Evolutionary conservation across 1,140 invertebrate species (phyloP), one percentile per base, ranked within the genome.

Genomic region (Subanguina moxae): DNA sequence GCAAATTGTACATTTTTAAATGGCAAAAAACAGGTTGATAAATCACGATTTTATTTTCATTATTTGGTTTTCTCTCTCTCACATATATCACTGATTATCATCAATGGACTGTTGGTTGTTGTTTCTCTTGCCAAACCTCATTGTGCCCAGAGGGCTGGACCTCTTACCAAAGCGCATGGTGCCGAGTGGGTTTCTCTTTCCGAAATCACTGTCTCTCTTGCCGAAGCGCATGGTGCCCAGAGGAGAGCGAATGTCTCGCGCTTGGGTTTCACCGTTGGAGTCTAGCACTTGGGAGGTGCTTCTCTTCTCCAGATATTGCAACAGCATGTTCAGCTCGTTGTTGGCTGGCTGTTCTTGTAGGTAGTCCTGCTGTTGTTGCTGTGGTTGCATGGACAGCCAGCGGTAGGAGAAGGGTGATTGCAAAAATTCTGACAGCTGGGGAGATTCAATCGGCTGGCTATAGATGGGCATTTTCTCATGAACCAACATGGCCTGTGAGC

Each of bases 111-210:
- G 11, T n/a, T n/a, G 43, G 43, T 13, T 45, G 11, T n/a, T 52
- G 48, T 15, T 15, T 38, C 77, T 68, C 57, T 78, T 78, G 25
- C 78, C 80, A 45, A 80, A 80, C 57, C 80, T 66, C 78, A 80
- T 80, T 17, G 80, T 82, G 42, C 78, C 80, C 11, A 80, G 65
- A 15, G 80, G 70, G 71, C 52, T 74, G 64, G 21, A 71, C 23
- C 76, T 68, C 46, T 78, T 78, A 19, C 78, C 80, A 43, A 80
- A 80, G 56, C 80, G 70, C 78, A 80, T 80, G n/a, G 80, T 82
- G 43, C 78, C 78, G 13, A 80, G 70, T 19, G 80, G 70, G 21
- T 65, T 64, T 25, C 48, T 52, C 11, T 38, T 38, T 3, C 28
- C 76, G 71, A 59, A 73, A 59, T 23, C 74, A 64, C 65, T 76